Percentiles rank a stretch among this genome's conserved stretches.
Conservation (phyloP, 2,797 vertebrate species). For the Catharus ustulatus region DNA sequence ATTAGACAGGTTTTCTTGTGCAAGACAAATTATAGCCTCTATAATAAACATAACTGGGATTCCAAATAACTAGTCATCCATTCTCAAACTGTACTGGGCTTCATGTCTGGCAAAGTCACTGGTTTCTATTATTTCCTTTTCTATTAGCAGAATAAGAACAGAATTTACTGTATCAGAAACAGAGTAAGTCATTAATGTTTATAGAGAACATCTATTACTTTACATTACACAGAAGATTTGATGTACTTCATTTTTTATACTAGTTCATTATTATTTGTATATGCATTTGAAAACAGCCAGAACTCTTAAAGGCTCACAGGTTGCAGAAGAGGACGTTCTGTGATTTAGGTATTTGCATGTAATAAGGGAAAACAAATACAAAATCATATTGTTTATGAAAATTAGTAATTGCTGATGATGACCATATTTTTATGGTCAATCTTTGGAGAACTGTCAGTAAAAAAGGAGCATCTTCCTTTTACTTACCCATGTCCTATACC, state of each 20-base stretch:
- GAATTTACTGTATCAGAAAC: not conserved
- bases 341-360: not conserved
- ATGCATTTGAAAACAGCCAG: not conserved
- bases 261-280: not conserved
- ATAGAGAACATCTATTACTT: not conserved
- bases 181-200: not conserved
- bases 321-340: not conserved
- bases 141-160: not conserved
- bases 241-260: not conserved
- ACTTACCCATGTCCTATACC: not conserved
- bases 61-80: not conserved
- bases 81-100: not conserved
- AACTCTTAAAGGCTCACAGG: not conserved
- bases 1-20: not conserved
- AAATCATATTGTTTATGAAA: not conserved
- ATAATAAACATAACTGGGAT: not conserved
- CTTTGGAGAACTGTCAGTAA: not conserved
- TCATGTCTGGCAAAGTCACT: not conserved
- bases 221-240: not conserved
- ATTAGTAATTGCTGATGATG: not conserved
- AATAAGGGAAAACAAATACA: not conserved
- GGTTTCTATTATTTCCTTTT: not conserved
- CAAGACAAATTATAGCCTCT: not conserved
- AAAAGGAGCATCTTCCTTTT: not conserved
- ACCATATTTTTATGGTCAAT: not conserved